phyloP scores from a whole-genome alignment of 2,113 vertebrate genomes.

The Sisor rabdophorus region DNA sequence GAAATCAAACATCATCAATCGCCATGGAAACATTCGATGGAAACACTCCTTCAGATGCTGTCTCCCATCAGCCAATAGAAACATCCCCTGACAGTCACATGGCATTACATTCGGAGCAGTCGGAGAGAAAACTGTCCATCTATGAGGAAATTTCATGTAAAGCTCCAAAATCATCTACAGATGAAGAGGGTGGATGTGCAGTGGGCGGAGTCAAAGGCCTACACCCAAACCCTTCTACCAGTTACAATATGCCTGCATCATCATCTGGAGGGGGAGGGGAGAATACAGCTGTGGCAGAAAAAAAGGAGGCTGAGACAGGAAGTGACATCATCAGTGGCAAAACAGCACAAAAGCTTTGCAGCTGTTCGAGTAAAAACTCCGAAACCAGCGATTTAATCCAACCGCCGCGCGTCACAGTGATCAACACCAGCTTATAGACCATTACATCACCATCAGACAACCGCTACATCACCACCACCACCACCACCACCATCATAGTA shows the following conservation, averaged over 20 bases:
- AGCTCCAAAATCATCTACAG: not conserved
- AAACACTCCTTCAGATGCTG: not conserved
- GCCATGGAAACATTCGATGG: not conserved
- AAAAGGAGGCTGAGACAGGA: constrained; percentile 3
- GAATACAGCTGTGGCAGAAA: not conserved
- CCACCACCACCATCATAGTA: no score
- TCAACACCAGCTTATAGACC: constrained; percentile 44
- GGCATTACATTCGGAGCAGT: not conserved
- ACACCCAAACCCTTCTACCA: not conserved
- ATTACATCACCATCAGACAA: not conserved
- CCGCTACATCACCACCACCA: no score
- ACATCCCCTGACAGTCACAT: constrained; percentile 7
- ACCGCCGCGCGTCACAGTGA: constrained; percentile 37
- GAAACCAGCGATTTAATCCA: not conserved
- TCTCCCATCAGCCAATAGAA: not conserved
- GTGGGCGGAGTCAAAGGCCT: not conserved
- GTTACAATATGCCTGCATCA: not conserved
- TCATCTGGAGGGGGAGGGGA: not conserved
- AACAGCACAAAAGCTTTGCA: not conserved
- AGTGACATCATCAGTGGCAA: constrained; percentile 15
- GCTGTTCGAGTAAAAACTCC: constrained; percentile 20
- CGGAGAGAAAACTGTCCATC: constrained; percentile 25
- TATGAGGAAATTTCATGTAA: constrained; percentile 42
- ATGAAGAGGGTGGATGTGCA: not conserved
- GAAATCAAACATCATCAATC: not conserved